Evolutionary conservation across 2,113 vertebrate genomes (phyloP).

Genomic region (Pongo abelii): DNA sequence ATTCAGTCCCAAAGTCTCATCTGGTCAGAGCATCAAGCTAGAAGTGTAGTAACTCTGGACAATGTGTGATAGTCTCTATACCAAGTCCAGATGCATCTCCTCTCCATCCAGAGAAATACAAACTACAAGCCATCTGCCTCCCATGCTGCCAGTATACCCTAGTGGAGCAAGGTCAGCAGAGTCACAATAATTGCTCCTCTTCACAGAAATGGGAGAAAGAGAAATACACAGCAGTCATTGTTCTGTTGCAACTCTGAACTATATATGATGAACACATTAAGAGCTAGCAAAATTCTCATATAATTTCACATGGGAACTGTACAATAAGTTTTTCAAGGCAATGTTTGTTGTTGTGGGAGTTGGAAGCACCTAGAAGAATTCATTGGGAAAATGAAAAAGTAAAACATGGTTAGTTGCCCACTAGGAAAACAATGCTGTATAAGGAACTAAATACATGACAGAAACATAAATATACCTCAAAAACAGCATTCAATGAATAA

Average conservation of each 20-base stretch:
- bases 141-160: not conserved
- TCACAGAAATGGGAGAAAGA: not conserved
- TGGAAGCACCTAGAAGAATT: not conserved
- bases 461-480: not conserved
- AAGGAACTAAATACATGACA: not conserved
- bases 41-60: not conserved
- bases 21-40: not conserved
- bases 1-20: not conserved
- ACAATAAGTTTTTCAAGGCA: not conserved
- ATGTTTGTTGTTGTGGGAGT: not conserved
- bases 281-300: not conserved
- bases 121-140: not conserved
- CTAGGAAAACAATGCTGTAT: not conserved
- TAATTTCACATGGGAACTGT: not conserved
- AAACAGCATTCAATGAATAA: not conserved
- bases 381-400: not conserved
- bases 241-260: not conserved
- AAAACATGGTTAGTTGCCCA: not conserved
- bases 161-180: not conserved
- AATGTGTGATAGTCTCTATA: not conserved
- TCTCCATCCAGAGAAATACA: not conserved
- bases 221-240: too few relatives aligned
- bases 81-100: not conserved
- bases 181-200: not conserved
- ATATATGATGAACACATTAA: not conserved